Conservation (phyloP, 2,113 vertebrate genomes). For the Phainopepla nitens region DNA sequence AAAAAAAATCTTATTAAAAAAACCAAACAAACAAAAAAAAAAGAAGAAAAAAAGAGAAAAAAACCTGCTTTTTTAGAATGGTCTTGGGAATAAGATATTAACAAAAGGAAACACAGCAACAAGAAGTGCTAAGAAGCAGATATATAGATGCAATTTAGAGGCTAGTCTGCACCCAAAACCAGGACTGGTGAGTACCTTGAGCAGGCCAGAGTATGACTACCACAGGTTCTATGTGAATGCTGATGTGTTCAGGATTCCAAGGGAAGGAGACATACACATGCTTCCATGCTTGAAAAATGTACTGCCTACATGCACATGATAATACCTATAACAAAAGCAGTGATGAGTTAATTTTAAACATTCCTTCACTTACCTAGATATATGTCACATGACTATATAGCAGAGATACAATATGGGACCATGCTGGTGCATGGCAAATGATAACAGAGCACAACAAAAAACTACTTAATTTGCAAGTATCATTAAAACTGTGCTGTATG, state of each 20-base stretch:
- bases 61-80: not conserved
- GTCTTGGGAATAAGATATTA: not conserved
- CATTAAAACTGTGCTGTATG: not conserved
- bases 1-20: not conserved
- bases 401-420: not conserved
- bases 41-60: too few species aligned
- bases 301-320: not conserved
- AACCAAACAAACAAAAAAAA: not conserved
- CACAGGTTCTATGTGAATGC: not conserved
- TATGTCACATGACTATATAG: fast-evolving
- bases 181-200: fast-evolving
- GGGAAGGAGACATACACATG: fast-evolving
- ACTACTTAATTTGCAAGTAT: not conserved
- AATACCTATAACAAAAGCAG: not conserved
- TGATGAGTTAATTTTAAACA: not conserved
- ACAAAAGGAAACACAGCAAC: not conserved
- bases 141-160: not conserved
- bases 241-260: not conserved
- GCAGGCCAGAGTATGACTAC: not conserved
- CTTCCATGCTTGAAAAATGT: not conserved
- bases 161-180: not conserved
- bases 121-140: not conserved
- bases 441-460: not conserved
- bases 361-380: not conserved
- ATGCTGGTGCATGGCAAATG: not conserved